Base-by-base conservation (phyloP, 2,888 invertebrate genomes). In the Ischnus inquisitorius region DNA sequence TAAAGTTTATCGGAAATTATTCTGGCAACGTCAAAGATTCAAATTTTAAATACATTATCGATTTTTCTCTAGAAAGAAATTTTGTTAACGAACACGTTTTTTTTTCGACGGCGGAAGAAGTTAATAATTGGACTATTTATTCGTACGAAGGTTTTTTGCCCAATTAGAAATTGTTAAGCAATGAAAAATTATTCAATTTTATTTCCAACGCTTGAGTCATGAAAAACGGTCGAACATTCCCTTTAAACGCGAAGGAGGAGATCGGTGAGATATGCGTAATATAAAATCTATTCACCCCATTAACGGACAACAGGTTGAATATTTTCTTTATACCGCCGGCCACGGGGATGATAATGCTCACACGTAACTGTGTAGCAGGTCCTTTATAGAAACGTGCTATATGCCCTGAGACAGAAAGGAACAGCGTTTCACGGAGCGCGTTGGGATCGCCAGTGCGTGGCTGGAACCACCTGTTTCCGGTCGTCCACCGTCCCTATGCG, bases 401-500 rank as follows among this genome's bases (percentile, higher is more conserved):
- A 16, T 43, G 10, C 16, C 43, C 46, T 14, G 69, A 19, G 48
- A 67, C 43, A 28, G 60, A 60, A 74, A 74, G 62, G 34, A 82
- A 62, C 69, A 76, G 57, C 76, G 79, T 82, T 85, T 86, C 82
- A 71, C 62, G 87, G 83, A 89, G 88, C 87, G 83, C 78, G 83
- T 60, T 81, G 84, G 87, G 81, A 85, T 88, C 91, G 91, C 51
- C 91, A 87, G 91, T 92, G 92, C 92, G 88, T 92, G 88, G 89
- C 92, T 90, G 92, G 91, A 92, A 92, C 92, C 92, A 92, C 90
- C 91, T 91, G 91, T 88, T 92, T 92, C 92, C 92, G 91, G 90
- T 89, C 85, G 87, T 81, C 43, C 85, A 80, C 78, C 80, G 62
- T 74, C 71, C 64, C 77, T 72, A 71, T 81, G 57, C 69, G 64